phyloP scores from a whole-genome alignment of 92 coral and sea anemone genomes.

The Phymanthus crucifer region DNA sequence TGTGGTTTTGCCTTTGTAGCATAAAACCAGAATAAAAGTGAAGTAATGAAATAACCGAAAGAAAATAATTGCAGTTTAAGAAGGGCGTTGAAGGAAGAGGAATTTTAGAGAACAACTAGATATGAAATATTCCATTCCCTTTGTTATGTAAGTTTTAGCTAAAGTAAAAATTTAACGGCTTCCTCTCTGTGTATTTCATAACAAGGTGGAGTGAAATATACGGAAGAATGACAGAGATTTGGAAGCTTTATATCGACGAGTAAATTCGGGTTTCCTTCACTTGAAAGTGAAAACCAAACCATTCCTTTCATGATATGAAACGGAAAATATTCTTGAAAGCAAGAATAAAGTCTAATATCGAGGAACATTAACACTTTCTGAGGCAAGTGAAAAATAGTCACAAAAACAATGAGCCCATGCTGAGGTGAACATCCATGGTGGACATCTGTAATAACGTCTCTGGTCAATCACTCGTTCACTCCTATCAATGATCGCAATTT shows the following conservation, averaged over 20 bases:
- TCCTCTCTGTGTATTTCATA: not conserved
- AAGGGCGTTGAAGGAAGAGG: not conserved
- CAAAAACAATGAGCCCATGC: not conserved
- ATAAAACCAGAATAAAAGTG: no score
- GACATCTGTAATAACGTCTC: not conserved
- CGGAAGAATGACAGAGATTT: not conserved
- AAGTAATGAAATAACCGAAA: no score
- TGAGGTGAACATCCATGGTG: not conserved
- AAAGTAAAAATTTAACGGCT: not conserved
- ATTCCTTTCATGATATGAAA: not conserved
- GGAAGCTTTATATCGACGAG: not conserved
- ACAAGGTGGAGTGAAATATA: not conserved
- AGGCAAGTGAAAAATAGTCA: not conserved
- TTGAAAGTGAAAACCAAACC: not conserved
- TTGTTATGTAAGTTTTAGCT: not conserved
- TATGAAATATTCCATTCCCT: not conserved
- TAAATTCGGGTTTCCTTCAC: not conserved
- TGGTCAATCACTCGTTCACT: no score
- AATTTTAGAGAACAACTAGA: not conserved
- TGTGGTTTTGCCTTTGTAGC: not conserved
- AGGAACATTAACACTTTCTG: not conserved
- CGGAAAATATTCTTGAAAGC: not conserved
- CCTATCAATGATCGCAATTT: no score
- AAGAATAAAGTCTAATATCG: not conserved
- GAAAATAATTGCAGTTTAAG: not conserved